A percentile compares a stretch with the other conserved stretches of the same genome.
Evolutionary conservation across 2,888 invertebrate species (phyloP).

Genomic region (Bruchidius siliquastri): DNA sequence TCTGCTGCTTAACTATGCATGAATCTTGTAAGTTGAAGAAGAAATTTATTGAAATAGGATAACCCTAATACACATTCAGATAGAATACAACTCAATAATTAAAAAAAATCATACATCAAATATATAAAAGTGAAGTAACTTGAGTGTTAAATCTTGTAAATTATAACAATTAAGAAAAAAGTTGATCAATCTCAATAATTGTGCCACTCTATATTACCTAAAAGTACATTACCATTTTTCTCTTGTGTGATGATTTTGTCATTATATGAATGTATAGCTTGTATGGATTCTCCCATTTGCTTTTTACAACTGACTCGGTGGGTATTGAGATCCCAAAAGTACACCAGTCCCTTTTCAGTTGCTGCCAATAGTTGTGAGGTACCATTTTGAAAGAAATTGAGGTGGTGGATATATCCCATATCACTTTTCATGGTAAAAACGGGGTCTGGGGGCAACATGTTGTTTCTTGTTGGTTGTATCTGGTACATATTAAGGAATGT

Average conservation of each 20-base stretch:
- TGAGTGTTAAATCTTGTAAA: no score
- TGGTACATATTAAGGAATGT: neutral
- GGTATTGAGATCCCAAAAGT: constrained; percentile 77
- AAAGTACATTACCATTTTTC: constrained; percentile 57
- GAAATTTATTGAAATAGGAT: no score
- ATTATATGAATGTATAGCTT: constrained; percentile 57
- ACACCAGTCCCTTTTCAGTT: constrained; percentile 67
- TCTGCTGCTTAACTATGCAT: no score
- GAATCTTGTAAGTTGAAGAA: no score
- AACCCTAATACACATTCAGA: no score
- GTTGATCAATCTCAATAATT: no score
- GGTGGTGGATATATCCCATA: constrained; percentile 67
- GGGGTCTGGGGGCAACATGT: constrained; percentile 73
- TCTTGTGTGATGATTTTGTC: constrained; percentile 67
- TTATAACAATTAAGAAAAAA: no score
- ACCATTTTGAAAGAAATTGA: constrained; percentile 61
- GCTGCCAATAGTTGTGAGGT: constrained; percentile 64
- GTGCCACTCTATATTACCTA: no score
- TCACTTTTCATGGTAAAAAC: constrained; percentile 68
- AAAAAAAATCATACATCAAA: no score
- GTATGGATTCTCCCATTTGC: constrained; percentile 60
- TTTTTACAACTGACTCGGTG: constrained; percentile 66
- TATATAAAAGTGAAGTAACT: no score
- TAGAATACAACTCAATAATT: no score
- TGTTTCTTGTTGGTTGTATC: constrained; percentile 45